Base-by-base conservation (phyloP, 2,888 invertebrate species). In the Scaptomyza caliginosa region DNA sequence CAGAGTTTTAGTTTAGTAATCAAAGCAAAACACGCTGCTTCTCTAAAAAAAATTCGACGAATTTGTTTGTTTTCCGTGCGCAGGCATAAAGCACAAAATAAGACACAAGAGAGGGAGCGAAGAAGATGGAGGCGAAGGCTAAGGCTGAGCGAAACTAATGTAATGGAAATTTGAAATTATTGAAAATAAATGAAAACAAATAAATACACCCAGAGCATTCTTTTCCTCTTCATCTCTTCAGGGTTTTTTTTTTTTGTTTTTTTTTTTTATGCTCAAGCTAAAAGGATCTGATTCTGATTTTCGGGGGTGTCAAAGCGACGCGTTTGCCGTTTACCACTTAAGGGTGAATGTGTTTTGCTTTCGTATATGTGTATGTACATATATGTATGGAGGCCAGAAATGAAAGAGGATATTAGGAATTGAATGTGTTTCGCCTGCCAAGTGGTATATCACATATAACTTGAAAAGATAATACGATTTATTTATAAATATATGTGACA, bases 101-200 rank as follows among this genome's bases (percentile, higher is more conserved):
- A 54, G 30, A 34, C 11, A 28, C 32, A 34, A 28, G 24, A 6
- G 32, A 42, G 38, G 3, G 28, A 28, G 3, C 8, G 4, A n/a
- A 30, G 30, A 0, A 10, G 11, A 4, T 4, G 6, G 40, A 0
- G 11, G 8, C 4, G 17, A 13, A 13, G 34, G 7, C 10, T 16
- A 65, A 56, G 48, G 67, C 1, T 26, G 60, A 65, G 64, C 54
- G 60, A 82, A 84, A 84, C 89, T 86, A 88, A 88, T 86, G 88
- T 86, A 86, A 86, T 86, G 86, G 88, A 86, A 88, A 88, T 88
- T 86, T 75, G 76, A 86, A 88, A 88, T 88, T 86, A 86, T 86
- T 86, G 89, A 88, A 88, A 88, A 83, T 83, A 89, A 88, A 83
- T 83, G 74, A 89, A 88, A 88, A 86, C 82, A 88, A 81, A 87